phyloP scores from a whole-genome alignment of 2,888 invertebrate species.

The Ophioninae sp. region DNA sequence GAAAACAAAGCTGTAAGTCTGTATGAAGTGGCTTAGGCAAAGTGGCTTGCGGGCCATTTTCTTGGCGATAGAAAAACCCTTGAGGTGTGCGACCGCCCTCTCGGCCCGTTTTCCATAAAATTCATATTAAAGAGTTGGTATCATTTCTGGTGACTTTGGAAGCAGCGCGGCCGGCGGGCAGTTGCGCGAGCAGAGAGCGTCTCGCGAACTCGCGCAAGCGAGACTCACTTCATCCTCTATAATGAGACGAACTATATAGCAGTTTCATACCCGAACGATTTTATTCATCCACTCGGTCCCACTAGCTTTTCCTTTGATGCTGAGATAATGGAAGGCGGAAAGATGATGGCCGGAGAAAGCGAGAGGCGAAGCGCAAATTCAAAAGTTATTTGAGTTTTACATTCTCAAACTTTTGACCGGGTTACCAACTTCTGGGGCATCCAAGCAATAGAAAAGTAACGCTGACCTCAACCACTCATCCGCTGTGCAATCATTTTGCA shows the following conservation, averaged over 20 bases:
- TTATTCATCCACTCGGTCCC: conserved; percentile 42
- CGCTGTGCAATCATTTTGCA: conserved; percentile 24
- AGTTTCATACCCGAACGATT: conserved; percentile 42
- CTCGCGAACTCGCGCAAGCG: conserved; percentile 48
- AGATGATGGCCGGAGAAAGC: not conserved
- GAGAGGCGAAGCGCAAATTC: conserved; percentile 47
- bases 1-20: conserved; percentile 17
- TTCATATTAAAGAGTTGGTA: conserved; percentile 62
- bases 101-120: conserved; percentile 59
- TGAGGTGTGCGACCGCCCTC: conserved; percentile 13
- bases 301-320: conserved; percentile 24
- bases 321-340: conserved; percentile 32
- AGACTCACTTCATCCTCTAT: conserved; percentile 50
- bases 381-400: conserved; percentile 52
- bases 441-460: conserved; percentile 18
- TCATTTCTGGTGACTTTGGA: conserved; percentile 51
- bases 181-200: conserved; percentile 54
- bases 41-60: conserved; percentile 23
- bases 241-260: conserved; percentile 55
- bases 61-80: conserved; percentile 39
- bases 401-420: conserved; percentile 57
- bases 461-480: conserved; percentile 7
- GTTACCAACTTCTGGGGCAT: conserved; percentile 42
- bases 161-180: conserved; percentile 50
- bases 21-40: not conserved